Evolutionary conservation across 2,888 invertebrate genomes (phyloP), one percentile per base, ranked within the genome.

Genomic region (Stratiomys singularior): DNA sequence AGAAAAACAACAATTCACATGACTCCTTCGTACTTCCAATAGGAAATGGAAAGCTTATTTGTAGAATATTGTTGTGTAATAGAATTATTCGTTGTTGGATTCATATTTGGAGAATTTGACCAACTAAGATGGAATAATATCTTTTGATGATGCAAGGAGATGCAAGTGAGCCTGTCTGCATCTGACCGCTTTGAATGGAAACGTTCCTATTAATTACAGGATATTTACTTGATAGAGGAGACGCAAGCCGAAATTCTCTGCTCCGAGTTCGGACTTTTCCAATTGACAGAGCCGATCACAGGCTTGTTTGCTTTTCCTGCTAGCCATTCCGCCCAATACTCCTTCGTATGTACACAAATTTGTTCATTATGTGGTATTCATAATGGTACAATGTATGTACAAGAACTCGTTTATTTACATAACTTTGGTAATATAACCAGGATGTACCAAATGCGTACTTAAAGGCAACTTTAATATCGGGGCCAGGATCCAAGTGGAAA

Each of bases 401-500:
- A 5, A 15, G 15, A 52, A 52, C 15, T 18, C 4, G 52, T 52
- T 9, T 63, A 9, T 63, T 63, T 27, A 66, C 18, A 30, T 27
- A 46, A 64, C 4, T 67, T 67, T 7, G 23, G 25, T 23, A 67
- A 44, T 67, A 67, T 21, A 13, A 44, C 5, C 67, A 67, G 67
- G 67, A 67, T 44, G 37, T 67, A 67, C 21, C 46, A 67, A 67
- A 67, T 67, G 67, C 18, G 23, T 18, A n/a, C 67, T 27, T 11
- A 23, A 44, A 67, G 13, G 46, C 21, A 67, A 67, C 46, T 46
- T 46, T 23, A 46, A 44, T 46, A 46, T 67, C 44, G 67, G 15
- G 13, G 21, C 5, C 15, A 18, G 67, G 11, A n/a, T 25, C 18
- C 23, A 46, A 46, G 46, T 67, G 67, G 67, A 67, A 67, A 67